A percentile compares a stretch with the other conserved stretches of the same genome.
Conservation (phyloP, 1,140 invertebrate species). For the Chionoecetes opilio region DNA sequence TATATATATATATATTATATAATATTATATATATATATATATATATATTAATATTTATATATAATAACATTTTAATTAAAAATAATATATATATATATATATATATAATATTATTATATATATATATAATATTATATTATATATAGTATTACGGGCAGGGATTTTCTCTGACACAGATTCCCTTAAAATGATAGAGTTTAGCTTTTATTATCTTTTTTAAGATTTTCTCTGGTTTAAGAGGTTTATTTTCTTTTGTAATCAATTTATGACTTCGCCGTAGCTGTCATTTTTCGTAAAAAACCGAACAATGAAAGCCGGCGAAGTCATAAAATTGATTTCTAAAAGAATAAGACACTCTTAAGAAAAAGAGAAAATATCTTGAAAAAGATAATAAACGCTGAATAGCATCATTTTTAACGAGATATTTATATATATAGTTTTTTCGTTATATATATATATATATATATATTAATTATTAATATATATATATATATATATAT, state of each 20-base stretch:
- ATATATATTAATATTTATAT: not conserved
- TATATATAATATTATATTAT: not conserved
- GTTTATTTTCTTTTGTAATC: not conserved
- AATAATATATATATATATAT: conserved; percentile 61
- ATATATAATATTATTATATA: conserved; percentile 28
- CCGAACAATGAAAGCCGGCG: not conserved
- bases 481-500: conserved; percentile 52
- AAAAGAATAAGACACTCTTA: too few species aligned
- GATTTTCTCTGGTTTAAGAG: not conserved
- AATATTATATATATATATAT: conserved; percentile 40
- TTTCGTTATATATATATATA: too few species aligned
- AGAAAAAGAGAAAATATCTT: not conserved
- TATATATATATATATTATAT: too few species aligned
- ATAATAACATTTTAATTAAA: conserved; percentile 44
- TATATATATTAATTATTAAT: conserved; percentile 46
- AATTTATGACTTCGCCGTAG: too few species aligned
- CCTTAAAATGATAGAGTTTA: not conserved
- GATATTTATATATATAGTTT: conserved; percentile 33
- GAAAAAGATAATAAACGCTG: too few species aligned
- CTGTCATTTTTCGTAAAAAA: not conserved
- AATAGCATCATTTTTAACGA: not conserved
- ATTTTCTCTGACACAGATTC: not conserved
- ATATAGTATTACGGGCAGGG: not conserved
- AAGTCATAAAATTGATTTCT: not conserved
- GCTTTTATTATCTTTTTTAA: not conserved